These are phyloP conservation scores for Helogale parvula DNA, from an alignment of 2,113 vertebrate genomes.

Conservation along the genomic window DNA sequence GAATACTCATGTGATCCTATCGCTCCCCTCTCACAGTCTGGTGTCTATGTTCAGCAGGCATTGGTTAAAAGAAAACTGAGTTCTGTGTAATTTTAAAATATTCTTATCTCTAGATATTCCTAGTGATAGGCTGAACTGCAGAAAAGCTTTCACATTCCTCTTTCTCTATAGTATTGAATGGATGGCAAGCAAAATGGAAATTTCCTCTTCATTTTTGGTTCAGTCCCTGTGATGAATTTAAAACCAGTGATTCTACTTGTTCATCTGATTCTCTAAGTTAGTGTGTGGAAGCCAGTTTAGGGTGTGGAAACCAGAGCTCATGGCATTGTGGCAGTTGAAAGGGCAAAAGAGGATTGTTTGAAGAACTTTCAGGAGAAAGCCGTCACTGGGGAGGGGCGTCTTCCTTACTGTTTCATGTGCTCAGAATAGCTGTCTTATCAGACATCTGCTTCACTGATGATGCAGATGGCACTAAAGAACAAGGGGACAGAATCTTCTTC, in stretches of 20 bases:
- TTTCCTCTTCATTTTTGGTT: conserved; percentile 41
- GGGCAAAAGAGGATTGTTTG: conserved; percentile 9
- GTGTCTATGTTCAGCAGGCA: background rate
- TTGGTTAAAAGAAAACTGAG: conserved; percentile 38
- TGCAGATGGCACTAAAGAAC: conserved; percentile 1
- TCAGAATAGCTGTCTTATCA: background rate
- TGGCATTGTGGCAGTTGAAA: background rate
- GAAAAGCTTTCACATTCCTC: background rate
- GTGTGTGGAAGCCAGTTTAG: background rate
- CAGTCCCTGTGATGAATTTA: conserved; percentile 17
- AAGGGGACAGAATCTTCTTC: background rate
- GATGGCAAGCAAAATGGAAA: conserved; percentile 22
- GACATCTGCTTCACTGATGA: conserved; percentile 48
- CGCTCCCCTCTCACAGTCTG: background rate
- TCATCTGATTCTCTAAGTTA: background rate
- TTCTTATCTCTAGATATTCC: conserved; percentile 53
- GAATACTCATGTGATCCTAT: background rate
- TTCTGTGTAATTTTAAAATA: conserved; percentile 52
- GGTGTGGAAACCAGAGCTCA: background rate
- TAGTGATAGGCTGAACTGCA: background rate
- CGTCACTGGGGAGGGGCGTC: background rate
- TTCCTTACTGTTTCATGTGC: background rate
- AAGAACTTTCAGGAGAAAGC: background rate
- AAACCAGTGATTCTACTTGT: background rate
- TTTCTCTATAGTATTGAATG: background rate